Base-by-base conservation (phyloP, 2,888 invertebrate species). In the Drosophila acutilabella region DNA sequence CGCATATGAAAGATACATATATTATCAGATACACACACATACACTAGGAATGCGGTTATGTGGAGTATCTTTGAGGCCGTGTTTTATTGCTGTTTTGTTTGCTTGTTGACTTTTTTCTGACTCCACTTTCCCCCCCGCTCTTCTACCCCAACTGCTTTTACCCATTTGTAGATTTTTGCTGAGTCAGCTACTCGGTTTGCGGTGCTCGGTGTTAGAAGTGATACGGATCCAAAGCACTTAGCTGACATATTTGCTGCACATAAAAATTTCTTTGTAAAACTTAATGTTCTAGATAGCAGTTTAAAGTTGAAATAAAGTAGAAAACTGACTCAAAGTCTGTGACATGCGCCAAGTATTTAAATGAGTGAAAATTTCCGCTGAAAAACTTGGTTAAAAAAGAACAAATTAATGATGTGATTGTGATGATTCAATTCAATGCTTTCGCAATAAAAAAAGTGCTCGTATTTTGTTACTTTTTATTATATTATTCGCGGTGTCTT, bases 41-140 rank as follows among this genome's bases (percentile, higher is more conserved):
- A 36, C 36, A 36, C 4, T 8, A 44, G 18, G 44, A 41, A 30
- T 44, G 47, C 59, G 54, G 51, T 60, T 57, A 51, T 64, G 47
- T 59, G 47, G 58, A 64, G 78, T 68, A 65, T 83, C 62, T 80
- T 78, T 71, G 74, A 75, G 83, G 77, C 73, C 82, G 77, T 71
- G 83, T 83, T 82, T 86, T 86, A 83, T 80, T 80, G 86, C 84
- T 71, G 78, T 71, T 85, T 77, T 80, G 86, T 87, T 87, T 71
- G 85, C 80, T 79, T 69, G 86, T 84, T 77, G 33, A 51, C 36
- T 42, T 75, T 51, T 58, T 33, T 36, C 30, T 30, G 30, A 23
- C 30, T 30, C 8, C 30, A 30, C 30, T 26, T 26, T 1, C 26
- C 7, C 26, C 8, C 26, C 8, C 30, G 8, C 30, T 30, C 30